Percentiles rank a stretch among this genome's conserved stretches.
Conservation (phyloP, 53 echinoderm and acorn worm species). For the Zoroaster sp. region DNA sequence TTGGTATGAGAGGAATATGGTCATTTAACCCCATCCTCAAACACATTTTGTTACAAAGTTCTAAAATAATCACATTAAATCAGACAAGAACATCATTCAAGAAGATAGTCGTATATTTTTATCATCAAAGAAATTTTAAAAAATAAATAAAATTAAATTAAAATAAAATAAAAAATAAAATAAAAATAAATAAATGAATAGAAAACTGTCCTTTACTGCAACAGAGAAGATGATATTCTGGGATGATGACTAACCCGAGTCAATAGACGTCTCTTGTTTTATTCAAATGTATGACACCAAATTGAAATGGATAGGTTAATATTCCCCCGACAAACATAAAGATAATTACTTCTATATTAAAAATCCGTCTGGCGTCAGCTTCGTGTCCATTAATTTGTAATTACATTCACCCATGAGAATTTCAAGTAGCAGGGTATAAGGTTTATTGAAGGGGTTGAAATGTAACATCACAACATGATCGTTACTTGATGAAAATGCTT, state of each 20-base stretch:
- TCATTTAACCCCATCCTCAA: too few relatives aligned
- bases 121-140: background rate
- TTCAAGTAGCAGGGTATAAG: background rate
- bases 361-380: constrained; percentile 20
- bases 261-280: background rate
- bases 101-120: too few relatives aligned
- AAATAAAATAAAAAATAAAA: background rate
- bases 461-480: too few relatives aligned
- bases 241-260: background rate
- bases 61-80: background rate
- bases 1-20: too few relatives aligned
- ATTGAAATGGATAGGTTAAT: background rate
- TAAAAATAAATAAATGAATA: too few relatives aligned
- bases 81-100: background rate
- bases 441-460: background rate
- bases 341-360: constrained; percentile 28
- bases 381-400: background rate
- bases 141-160: background rate
- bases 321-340: background rate
- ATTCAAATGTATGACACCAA: background rate
- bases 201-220: too few relatives aligned
- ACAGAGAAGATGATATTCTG: too few relatives aligned
- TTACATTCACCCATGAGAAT: constrained; percentile 10
- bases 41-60: too few relatives aligned
- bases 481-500: too few relatives aligned